These are phyloP conservation scores for Caradrina clavipalpis DNA, from an alignment of 2,888 invertebrate species.

Conservation along the genomic window DNA sequence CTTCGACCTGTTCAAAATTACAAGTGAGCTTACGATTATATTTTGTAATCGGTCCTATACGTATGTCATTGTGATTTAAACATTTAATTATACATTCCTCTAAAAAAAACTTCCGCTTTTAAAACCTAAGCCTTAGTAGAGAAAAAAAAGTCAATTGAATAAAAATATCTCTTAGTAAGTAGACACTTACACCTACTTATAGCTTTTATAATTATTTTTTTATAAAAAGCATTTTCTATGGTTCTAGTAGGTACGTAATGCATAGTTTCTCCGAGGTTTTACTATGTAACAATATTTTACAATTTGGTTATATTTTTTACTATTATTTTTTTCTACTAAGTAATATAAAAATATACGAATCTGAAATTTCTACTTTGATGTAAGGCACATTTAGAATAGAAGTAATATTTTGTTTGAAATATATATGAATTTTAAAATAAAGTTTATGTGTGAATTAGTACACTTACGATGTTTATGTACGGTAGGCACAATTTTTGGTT, in stretches of 20 bases:
- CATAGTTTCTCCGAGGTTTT: constrained; percentile 25
- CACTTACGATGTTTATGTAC: constrained; percentile 12
- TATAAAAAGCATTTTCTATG: constrained; percentile 52
- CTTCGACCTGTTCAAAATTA: constrained; percentile 46
- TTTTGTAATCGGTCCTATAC: constrained; percentile 34
- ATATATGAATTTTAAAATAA: constrained; percentile 7
- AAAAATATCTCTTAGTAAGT: constrained; percentile 9
- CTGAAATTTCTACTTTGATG: constrained; percentile 31
- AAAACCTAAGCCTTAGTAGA: constrained; percentile 17
- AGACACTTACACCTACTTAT: constrained; percentile 15
- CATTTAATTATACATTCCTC: constrained; percentile 34
- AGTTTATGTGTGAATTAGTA: constrained; percentile 12
- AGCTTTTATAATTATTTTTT: constrained; percentile 50
- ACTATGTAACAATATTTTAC: constrained; percentile 21
- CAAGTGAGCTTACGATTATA: constrained; percentile 64
- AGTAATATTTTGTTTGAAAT: constrained; percentile 13
- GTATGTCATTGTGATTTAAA: constrained; percentile 6
- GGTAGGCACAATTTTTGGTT: constrained; percentile 19
- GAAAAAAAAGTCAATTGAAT: constrained; percentile 37
- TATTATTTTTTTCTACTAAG: background rate
- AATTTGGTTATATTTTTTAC: constrained; percentile 22
- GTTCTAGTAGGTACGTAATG: constrained; percentile 22
- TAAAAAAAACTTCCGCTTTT: background rate
- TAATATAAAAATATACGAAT: constrained; percentile 30
- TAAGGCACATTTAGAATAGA: constrained; percentile 29